Evolutionary conservation across 2,113 vertebrate species (phyloP), one percentile per base, ranked within the genome.

Genomic region (Carettochelys insculpta): DNA sequence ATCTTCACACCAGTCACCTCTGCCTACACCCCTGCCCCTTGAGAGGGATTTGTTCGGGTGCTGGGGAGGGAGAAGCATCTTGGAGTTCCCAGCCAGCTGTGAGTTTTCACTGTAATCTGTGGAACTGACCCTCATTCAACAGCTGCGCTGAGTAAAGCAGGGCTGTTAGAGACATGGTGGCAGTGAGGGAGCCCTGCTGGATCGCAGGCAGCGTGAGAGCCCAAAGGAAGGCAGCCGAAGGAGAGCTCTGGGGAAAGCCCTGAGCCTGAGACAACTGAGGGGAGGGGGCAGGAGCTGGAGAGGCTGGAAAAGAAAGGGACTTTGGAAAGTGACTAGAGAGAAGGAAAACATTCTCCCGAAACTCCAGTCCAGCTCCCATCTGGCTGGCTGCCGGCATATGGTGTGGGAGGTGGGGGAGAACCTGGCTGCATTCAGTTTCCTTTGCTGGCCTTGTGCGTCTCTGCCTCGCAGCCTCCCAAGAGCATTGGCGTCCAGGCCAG

Each of bases 81-180:
- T 81, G 87, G 88, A 95, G 38, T 54, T 86, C 82, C 54, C 68
- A 65, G 82, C 0, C 77, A 93, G 90, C 89, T 96, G 95, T 56
- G 92, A 93, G 88, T 94, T 95, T 88, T 96, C 86, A 89, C 92
- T 45, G 84, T 85, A 80, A 80, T 34, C 31, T 0, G 12, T 91
- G 84, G 89, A 85, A 58, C 61, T 41, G 45, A 61, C 88, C 88
- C 52, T 83, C 68, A 83, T 65, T 82, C 0, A 0, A 88, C 92
- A 92, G 91, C 93, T 96, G 88, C 29, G 0, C 78, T 91, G 76
- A 9, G 47, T 85, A 77, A 86, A 65, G 76, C 71, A 11, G 71
- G 89, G 79, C 65, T 76, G 34, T 77, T 56, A 38, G 76, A 89
- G 79, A 68, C 52, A 93, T 87, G 16, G 24, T 31, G 86, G 91